These are phyloP conservation scores for Muraenolepis orangiensis DNA, from an alignment of 2,797 vertebrate genomes.

Conservation along the genomic window DNA sequence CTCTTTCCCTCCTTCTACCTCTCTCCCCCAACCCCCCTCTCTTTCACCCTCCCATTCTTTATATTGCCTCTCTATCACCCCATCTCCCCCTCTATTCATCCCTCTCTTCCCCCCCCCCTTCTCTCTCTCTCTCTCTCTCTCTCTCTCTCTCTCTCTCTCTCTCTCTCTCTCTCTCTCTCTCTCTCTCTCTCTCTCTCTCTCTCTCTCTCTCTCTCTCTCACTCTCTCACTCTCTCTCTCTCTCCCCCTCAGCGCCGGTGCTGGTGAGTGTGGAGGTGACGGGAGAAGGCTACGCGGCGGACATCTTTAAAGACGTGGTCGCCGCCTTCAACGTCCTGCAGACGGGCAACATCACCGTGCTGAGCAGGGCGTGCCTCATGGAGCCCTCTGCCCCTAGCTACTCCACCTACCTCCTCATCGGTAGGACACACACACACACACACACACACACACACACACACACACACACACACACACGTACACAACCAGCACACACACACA, in stretches of 20 bases:
- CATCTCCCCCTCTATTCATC: too few relatives aligned
- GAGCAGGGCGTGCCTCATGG: conserved; percentile 75
- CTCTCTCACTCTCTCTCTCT: not conserved
- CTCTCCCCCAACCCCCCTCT: not conserved
- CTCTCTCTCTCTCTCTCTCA: not conserved
- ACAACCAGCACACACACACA: too few relatives aligned
- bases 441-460: too few relatives aligned
- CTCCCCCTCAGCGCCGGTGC: conserved; percentile 67
- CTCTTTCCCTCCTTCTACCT: too few relatives aligned
- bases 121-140: too few relatives aligned
- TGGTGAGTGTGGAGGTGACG: conserved; percentile 65
- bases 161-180: not conserved
- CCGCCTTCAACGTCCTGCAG: conserved; percentile 78
- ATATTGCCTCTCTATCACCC: too few relatives aligned
- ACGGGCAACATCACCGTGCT: conserved; percentile 79
- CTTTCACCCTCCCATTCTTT: too few relatives aligned
- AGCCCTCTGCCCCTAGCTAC: conserved; percentile 71
- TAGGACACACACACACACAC: conserved; percentile 35
- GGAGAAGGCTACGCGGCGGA: conserved; percentile 78
- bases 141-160: not conserved
- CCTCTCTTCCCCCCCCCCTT: too few relatives aligned
- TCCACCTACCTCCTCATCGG: conserved; percentile 65
- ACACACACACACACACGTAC: too few relatives aligned
- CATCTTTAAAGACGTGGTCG: conserved; percentile 80
- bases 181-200: not conserved